phyloP scores from a whole-genome alignment of 2,888 invertebrate genomes.

The Caenorhabditis panamensis region DNA sequence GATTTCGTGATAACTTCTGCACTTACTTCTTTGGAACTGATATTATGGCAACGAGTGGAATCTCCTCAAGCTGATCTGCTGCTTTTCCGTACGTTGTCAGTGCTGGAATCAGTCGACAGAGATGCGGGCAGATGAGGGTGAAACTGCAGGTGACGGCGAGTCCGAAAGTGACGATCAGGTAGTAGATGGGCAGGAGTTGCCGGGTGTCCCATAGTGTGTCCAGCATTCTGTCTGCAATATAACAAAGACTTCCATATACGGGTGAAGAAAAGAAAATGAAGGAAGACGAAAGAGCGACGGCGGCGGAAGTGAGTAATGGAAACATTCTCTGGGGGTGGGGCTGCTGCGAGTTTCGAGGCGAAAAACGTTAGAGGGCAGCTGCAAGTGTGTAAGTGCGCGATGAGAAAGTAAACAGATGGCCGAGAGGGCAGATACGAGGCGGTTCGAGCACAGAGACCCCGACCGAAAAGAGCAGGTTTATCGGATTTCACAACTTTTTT shows the following conservation, averaged over 20 bases:
- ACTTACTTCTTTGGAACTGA: slow-evolving; percentile 71
- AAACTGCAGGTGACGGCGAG: slow-evolving; percentile 63
- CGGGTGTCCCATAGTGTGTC: slow-evolving; percentile 42
- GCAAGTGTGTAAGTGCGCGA: slow-evolving; percentile 47
- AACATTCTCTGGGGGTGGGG: slow-evolving; percentile 50
- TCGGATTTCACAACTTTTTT: slow-evolving; percentile 42
- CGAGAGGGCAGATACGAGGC: slow-evolving; percentile 27
- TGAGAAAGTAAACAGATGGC: slow-evolving; percentile 50
- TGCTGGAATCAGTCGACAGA: slow-evolving; percentile 60
- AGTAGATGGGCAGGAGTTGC: slow-evolving; percentile 62
- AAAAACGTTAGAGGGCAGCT: slow-evolving; percentile 37
- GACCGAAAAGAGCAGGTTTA: slow-evolving; percentile 15
- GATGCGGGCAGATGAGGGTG: slow-evolving; percentile 60
- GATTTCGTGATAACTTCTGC: neutral
- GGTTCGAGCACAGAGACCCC: slow-evolving; percentile 24
- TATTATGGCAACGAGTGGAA: slow-evolving; percentile 54
- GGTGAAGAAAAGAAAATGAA: slow-evolving; percentile 10
- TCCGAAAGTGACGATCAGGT: slow-evolving; percentile 58
- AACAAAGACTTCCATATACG: slow-evolving; percentile 7
- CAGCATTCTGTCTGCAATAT: slow-evolving; percentile 37
- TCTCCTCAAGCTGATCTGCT: slow-evolving; percentile 58
- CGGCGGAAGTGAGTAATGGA: slow-evolving; percentile 52
- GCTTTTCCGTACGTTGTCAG: slow-evolving; percentile 72
- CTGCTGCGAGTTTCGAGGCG: slow-evolving; percentile 23
- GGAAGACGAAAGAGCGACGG: neutral